phyloP scores from a whole-genome alignment of 2,888 invertebrate genomes.

The Incurvaria masculella region DNA sequence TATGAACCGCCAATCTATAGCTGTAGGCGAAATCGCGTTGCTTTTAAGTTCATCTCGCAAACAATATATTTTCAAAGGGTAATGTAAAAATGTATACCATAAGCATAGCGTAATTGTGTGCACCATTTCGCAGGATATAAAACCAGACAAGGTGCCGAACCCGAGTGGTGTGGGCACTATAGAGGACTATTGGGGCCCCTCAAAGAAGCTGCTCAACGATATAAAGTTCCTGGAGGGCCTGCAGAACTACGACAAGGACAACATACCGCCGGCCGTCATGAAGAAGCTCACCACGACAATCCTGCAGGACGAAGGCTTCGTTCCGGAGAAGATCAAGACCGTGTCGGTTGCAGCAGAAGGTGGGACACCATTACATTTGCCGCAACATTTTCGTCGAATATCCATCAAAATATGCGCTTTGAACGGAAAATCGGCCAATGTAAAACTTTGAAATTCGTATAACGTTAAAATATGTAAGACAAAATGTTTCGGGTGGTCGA shows the following conservation, averaged over 20 bases:
- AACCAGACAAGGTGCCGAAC: constrained; percentile 83
- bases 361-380: too few relatives aligned
- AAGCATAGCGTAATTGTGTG: too few relatives aligned
- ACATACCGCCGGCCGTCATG: constrained; percentile 80
- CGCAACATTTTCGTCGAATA: not conserved
- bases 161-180: constrained; percentile 78
- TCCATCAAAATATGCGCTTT: too few relatives aligned
- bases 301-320: constrained; percentile 80
- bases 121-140: constrained; percentile 77
- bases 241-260: constrained; percentile 89
- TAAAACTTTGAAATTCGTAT: too few relatives aligned
- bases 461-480: too few relatives aligned
- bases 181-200: constrained; percentile 93
- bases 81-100: too few relatives aligned
- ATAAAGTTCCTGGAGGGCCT: constrained; percentile 88
- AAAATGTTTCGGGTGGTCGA: too few relatives aligned
- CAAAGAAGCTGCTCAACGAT: constrained; percentile 84
- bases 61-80: too few relatives aligned
- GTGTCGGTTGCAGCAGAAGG: constrained; percentile 91
- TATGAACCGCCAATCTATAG: too few relatives aligned
- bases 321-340: constrained; percentile 83
- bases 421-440: too few relatives aligned
- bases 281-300: constrained; percentile 80
- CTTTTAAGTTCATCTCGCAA: too few relatives aligned
- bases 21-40: too few relatives aligned